Conservation (phyloP, 2,113 vertebrate genomes). For the Oryzias curvinotus region DNA sequence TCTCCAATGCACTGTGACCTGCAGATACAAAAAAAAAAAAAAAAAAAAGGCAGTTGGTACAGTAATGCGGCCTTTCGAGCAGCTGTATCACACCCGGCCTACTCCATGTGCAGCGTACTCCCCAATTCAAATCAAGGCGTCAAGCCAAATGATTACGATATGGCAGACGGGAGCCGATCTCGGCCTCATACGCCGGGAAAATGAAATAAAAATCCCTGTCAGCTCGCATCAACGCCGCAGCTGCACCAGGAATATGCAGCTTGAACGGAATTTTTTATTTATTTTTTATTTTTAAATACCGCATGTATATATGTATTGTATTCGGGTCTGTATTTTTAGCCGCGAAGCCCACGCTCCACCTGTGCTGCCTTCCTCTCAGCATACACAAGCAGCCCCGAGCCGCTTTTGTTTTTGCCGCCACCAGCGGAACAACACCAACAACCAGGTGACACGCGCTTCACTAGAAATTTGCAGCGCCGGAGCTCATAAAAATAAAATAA, state of each 20-base stretch:
- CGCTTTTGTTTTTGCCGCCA: conserved; percentile 22
- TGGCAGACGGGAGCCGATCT: conserved; percentile 45
- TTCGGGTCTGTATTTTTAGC: conserved; percentile 42
- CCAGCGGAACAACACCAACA: conserved; percentile 21
- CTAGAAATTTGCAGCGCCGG: conserved; percentile 20
- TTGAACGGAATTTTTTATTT: conserved; percentile 43
- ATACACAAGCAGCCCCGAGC: conserved; percentile 27
- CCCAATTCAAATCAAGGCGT: conserved; percentile 61
- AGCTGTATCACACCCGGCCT: conserved; percentile 55
- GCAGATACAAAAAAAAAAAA: conserved; percentile 10
- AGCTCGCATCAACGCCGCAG: conserved; percentile 25
- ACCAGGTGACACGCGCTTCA: conserved; percentile 16
- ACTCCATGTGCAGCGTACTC: conserved; percentile 41
- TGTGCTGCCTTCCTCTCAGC: conserved; percentile 28
- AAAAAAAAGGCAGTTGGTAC: conserved; percentile 49
- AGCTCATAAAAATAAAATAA: not conserved
- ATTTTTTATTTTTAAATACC: conserved; percentile 8
- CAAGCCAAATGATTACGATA: conserved; percentile 64
- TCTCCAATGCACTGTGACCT: conserved; percentile 53
- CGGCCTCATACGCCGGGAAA: conserved; percentile 19
- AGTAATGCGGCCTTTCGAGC: conserved; percentile 59
- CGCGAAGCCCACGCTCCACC: conserved; percentile 27
- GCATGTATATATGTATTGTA: conserved; percentile 45
- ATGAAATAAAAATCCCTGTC: conserved; percentile 39
- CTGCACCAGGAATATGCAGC: conserved; percentile 38